Conservation (phyloP, 2,797 vertebrate genomes). For the Florisuga fusca region DNA sequence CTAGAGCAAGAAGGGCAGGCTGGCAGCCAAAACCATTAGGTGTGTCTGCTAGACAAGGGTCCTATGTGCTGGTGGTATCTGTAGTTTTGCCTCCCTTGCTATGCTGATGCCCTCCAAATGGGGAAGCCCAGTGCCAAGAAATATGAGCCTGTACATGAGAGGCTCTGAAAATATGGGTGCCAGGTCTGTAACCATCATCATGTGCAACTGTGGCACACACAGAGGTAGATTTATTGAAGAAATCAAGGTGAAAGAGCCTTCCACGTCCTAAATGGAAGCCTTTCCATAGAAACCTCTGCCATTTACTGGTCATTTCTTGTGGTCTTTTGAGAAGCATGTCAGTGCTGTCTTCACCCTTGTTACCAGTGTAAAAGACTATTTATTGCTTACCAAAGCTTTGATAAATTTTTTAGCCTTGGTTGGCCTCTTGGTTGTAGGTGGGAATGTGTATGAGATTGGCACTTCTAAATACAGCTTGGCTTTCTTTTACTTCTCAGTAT, state of each 20-base stretch:
- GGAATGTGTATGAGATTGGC: constrained; percentile 7
- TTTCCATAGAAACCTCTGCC: neutral
- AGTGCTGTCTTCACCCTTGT: constrained; percentile 5
- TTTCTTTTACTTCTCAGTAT: constrained; percentile 30
- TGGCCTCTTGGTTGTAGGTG: neutral
- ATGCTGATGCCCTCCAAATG: neutral
- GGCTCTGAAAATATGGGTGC: neutral
- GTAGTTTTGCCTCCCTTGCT: neutral
- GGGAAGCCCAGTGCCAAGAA: neutral
- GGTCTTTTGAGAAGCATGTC: constrained; percentile 16
- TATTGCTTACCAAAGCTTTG: constrained; percentile 35
- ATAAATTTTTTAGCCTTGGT: constrained; percentile 41
- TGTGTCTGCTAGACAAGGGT: neutral
- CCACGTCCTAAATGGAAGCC: neutral
- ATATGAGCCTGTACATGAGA: neutral
- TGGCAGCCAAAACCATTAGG: neutral
- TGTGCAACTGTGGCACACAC: accelerated
- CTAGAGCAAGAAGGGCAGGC: neutral
- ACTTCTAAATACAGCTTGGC: neutral
- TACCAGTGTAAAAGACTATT: constrained; percentile 44
- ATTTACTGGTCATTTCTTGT: neutral
- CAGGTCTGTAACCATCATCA: accelerated
- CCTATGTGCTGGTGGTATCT: neutral
- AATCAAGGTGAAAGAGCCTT: neutral
- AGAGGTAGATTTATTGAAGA: neutral